Evolutionary conservation across 1,140 invertebrate species (phyloP), one percentile per base, ranked within the genome.

Genomic region (Diploscapter pachys): DNA sequence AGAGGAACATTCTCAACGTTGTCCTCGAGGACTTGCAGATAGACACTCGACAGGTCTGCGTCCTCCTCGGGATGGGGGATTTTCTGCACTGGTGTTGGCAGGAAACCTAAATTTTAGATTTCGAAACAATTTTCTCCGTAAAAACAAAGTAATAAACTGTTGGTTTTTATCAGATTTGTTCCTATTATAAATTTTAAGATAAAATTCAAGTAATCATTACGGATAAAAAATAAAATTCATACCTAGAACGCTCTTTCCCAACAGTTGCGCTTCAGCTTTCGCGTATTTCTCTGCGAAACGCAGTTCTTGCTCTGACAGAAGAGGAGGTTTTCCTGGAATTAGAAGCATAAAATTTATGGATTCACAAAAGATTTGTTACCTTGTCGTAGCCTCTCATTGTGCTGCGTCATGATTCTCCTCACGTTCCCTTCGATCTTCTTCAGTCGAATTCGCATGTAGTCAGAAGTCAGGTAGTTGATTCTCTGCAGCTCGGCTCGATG

Each of bases 381-480:
- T 68, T 68, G 52, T 5, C 11, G 53, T 5, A 48, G 11, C 6
- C 66, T 52, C 9, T 48, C 8, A 54, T 68, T 68, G 51, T 68
- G 66, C 50, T 6, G 13, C 5, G 53, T 51, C 11, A 68, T 11
- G 6, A 68, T 9, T 5, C 66, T 55, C 11, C 66, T 51, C 6
- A 11, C 53, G 50, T 68, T 68, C 2, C 48, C 6, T 55, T 68
- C 66, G 11, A 68, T 50, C 50, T 68, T 68, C 51, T 68, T 55
- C 5, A 68, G 66, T 9, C 66, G 48, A 11, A 54, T 9, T 53
- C 66, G 31, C 49, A 51, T 5, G 50, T 68, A 68, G 51, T 68
- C 66, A 55, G 53, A 55, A 55, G 57, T 55, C 11, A 68, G 6
- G 66, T 68, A 68, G 66, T 48, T 48, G 49, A 68, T 54, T 52